A percentile compares a stretch with the other conserved stretches of the same genome.
phyloP scores from a whole-genome alignment of 2,113 vertebrate species.

The Ranitomeya imitator region DNA sequence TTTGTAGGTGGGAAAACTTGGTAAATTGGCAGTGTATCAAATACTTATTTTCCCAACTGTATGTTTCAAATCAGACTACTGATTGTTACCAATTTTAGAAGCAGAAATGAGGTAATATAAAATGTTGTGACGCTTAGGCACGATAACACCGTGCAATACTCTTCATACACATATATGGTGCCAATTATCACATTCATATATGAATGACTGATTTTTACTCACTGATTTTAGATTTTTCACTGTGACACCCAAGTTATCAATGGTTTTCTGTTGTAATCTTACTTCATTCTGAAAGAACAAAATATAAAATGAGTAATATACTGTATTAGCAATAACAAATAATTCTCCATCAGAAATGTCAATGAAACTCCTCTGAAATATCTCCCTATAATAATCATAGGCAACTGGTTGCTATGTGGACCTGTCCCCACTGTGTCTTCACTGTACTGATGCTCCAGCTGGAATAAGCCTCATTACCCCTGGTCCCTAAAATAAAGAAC shows the following conservation, averaged over 20 bases:
- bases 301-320: not conserved
- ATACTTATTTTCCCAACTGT: too few species aligned
- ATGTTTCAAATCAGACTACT: not conserved
- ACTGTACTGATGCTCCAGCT: not conserved
- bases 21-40: too few species aligned
- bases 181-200: not conserved
- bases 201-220: slow-evolving; percentile 57
- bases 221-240: slow-evolving; percentile 68
- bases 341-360: not conserved
- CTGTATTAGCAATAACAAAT: not conserved
- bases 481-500: too few species aligned
- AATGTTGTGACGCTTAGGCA: too few species aligned
- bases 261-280: slow-evolving; percentile 67
- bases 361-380: not conserved
- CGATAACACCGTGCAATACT: too few species aligned
- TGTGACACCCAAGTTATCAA: slow-evolving; percentile 66
- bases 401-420: too few species aligned
- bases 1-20: too few species aligned
- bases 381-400: not conserved
- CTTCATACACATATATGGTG: not conserved
- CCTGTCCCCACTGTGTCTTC: not conserved
- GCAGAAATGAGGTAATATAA: too few species aligned
- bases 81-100: not conserved
- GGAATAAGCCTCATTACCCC: too few species aligned
- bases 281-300: slow-evolving; percentile 68